These are phyloP conservation scores for Planococcus citri DNA, from an alignment of 1,140 invertebrate genomes.

Conservation along the genomic window DNA sequence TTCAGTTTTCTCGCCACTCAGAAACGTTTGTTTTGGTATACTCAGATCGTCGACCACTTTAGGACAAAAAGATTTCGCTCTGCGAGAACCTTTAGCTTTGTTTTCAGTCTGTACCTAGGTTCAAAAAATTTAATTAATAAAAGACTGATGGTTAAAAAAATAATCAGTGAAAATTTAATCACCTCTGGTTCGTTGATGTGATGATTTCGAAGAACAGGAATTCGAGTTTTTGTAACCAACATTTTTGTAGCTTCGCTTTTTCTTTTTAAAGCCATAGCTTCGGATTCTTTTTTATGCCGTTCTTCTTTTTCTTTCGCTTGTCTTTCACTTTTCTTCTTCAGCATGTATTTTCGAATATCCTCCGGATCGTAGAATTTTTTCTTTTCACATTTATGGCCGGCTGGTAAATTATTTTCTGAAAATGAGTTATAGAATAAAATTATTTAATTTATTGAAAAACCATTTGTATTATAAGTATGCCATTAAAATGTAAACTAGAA, in stretches of 20 bases:
- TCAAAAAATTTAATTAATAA: no score
- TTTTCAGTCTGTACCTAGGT: no score
- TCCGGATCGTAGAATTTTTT: conserved; percentile 13
- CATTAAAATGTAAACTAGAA: no score
- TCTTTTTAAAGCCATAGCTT: neutral
- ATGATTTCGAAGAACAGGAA: neutral
- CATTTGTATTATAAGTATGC: no score
- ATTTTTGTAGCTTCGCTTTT: conserved; percentile 1
- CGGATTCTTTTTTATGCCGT: neutral
- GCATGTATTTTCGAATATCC: conserved; percentile 10
- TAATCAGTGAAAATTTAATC: neutral
- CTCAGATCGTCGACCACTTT: neutral
- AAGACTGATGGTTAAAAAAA: no score
- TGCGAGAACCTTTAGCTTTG: no score
- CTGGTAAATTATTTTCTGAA: neutral
- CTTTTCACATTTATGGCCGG: conserved; percentile 9
- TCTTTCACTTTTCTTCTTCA: conserved; percentile 7
- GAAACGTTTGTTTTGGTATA: neutral
- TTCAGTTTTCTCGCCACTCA: neutral
- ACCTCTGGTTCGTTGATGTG: neutral
- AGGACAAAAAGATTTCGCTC: neutral
- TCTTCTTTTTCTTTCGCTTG: conserved; percentile 14
- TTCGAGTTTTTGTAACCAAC: neutral
- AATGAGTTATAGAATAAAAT: neutral
- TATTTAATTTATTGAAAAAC: no score